Conservation (phyloP, 2,888 invertebrate species). For the Trichogramma dendrolimi region DNA sequence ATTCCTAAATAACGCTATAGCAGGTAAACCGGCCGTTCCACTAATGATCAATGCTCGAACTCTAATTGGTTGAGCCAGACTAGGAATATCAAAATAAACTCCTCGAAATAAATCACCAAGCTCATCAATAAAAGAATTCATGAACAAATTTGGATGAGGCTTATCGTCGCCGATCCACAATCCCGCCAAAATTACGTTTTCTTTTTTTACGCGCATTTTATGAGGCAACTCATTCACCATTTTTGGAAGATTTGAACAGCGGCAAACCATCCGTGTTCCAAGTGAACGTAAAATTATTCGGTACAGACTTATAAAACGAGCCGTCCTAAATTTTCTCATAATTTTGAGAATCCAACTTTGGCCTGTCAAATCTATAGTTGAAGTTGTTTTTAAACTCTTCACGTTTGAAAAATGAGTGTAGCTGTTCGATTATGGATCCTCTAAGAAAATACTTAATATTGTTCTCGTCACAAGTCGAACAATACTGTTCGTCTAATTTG, state of each 20-base stretch:
- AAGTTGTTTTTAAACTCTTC: not conserved
- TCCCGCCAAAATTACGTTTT: conserved; percentile 17
- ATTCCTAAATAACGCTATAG: too few relatives aligned
- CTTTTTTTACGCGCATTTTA: conserved; percentile 16
- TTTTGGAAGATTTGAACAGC: conserved; percentile 5
- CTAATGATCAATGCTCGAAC: too few relatives aligned
- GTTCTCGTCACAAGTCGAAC: not conserved
- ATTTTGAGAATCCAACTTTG: conserved; percentile 15
- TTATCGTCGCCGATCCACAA: conserved; percentile 17
- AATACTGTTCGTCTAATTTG: not conserved
- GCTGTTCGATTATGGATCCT: not conserved
- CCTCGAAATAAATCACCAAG: conserved; percentile 5
- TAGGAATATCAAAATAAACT: not conserved
- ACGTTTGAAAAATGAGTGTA: not conserved
- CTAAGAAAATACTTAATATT: not conserved
- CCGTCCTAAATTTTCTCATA: conserved; percentile 29
- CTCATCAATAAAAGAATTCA: conserved; percentile 20
- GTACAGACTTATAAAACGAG: conserved; percentile 15
- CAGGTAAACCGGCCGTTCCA: too few relatives aligned
- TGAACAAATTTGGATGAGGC: conserved; percentile 18
- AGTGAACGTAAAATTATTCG: conserved; percentile 14
- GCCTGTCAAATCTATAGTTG: conserved; percentile 16
- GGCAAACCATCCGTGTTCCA: conserved; percentile 19
- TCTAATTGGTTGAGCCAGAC: too few relatives aligned
- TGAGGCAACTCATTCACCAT: not conserved